Evolutionary conservation across 2,113 vertebrate species (phyloP).

Genomic region (Nothocercus nigrocapillus): DNA sequence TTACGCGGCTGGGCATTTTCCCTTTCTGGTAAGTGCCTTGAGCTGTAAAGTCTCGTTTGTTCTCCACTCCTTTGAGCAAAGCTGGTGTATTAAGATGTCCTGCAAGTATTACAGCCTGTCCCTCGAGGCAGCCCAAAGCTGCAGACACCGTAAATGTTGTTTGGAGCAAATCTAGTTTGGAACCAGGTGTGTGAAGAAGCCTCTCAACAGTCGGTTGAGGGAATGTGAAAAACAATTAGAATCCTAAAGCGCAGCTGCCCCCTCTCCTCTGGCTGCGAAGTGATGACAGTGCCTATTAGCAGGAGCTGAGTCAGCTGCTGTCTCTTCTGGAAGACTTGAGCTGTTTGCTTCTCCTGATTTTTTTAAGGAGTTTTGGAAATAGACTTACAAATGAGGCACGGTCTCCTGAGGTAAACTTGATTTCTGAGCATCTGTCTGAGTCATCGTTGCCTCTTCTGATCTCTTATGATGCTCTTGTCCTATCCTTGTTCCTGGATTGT

Average conservation of each 20-base stretch:
- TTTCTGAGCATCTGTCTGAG: slow-evolving; percentile 11
- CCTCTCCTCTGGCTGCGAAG: not conserved
- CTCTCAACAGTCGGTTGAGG: not conserved
- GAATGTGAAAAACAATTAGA: not conserved
- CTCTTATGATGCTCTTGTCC: not conserved
- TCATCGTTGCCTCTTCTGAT: not conserved
- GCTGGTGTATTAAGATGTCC: not conserved
- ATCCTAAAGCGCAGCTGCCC: not conserved
- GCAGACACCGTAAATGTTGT: not conserved
- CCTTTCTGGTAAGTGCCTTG: slow-evolving; percentile 89
- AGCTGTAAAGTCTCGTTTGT: not conserved
- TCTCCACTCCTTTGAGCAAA: not conserved
- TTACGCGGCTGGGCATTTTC: slow-evolving; percentile 90
- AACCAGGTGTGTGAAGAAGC: not conserved
- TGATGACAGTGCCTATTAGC: not conserved
- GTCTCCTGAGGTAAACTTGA: not conserved
- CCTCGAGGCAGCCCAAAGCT: not conserved
- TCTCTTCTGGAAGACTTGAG: not conserved
- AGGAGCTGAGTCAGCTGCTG: not conserved
- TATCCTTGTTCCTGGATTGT: not conserved
- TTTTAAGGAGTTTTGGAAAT: not conserved
- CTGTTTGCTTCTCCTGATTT: not conserved
- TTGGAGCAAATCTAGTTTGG: not conserved
- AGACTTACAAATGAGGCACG: not conserved
- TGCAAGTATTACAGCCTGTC: not conserved